Evolutionary conservation across 2,113 vertebrate species (phyloP).

Genomic region (Rhodinocichla rosea): DNA sequence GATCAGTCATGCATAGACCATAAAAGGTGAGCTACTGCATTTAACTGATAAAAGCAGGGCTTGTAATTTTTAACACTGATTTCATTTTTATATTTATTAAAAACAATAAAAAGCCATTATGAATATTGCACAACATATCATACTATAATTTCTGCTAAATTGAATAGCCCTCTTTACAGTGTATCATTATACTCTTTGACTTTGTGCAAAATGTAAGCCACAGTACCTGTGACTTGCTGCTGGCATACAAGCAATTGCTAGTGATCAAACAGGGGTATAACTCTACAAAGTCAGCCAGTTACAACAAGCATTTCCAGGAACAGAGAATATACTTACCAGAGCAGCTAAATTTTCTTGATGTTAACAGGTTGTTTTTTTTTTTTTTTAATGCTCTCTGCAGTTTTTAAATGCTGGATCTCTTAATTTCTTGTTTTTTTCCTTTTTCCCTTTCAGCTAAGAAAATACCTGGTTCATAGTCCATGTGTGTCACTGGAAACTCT

Average conservation of each 20-base stretch:
- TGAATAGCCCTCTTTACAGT: background rate
- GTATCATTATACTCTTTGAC: background rate
- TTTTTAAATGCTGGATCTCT: background rate
- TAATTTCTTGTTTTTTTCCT: background rate
- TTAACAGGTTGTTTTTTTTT: background rate
- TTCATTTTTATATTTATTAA: conserved; percentile 19
- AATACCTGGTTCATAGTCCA: background rate
- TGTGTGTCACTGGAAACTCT: background rate
- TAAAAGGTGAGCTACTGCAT: background rate
- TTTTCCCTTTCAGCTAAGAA: background rate
- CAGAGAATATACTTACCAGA: background rate
- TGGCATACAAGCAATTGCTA: background rate
- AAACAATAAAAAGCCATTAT: conserved; percentile 1
- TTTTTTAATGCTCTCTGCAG: background rate
- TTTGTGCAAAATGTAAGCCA: background rate
- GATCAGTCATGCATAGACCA: background rate
- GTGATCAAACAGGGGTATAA: background rate
- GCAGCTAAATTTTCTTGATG: background rate
- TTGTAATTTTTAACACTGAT: background rate
- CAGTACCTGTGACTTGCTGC: background rate
- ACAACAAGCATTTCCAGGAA: background rate
- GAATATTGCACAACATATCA: background rate
- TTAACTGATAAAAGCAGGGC: background rate
- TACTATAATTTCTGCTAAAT: background rate
- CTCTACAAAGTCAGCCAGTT: background rate